Percentiles rank a stretch among this genome's conserved stretches.
These are phyloP conservation scores for Lates calcarifer DNA, from an alignment of 2,113 vertebrate species.

Conservation along the genomic window DNA sequence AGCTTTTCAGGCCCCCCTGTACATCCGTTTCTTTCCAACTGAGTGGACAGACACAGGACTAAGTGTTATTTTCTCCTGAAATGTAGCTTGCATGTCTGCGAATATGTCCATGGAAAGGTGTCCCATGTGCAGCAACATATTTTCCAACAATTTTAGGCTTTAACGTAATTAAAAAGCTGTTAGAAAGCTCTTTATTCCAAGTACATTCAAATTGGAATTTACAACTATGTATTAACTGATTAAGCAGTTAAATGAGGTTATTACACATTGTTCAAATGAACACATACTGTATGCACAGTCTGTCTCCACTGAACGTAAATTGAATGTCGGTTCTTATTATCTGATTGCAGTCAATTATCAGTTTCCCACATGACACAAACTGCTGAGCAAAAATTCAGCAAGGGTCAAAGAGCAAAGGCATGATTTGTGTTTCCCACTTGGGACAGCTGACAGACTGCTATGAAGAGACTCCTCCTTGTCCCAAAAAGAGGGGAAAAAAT, in stretches of 20 bases:
- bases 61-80: neutral
- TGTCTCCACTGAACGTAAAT: neutral
- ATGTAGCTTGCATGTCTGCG: conserved; percentile 16
- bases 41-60: conserved; percentile 22
- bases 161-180: neutral
- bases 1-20: conserved; percentile 58
- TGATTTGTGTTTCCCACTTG: conserved; percentile 39
- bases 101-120: conserved; percentile 30
- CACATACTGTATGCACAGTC: neutral
- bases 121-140: conserved; percentile 2
- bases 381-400: conserved; percentile 12
- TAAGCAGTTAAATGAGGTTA: neutral
- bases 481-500: neutral
- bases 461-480: conserved; percentile 11
- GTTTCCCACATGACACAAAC: conserved; percentile 1
- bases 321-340: conserved; percentile 2
- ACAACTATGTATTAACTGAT: neutral
- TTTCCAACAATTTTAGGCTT: neutral
- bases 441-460: conserved; percentile 26
- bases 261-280: neutral
- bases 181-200: neutral
- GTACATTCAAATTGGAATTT: neutral
- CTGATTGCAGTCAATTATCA: neutral
- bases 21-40: conserved; percentile 39
- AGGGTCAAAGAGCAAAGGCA: conserved; percentile 27